Percentiles rank a stretch among this genome's conserved stretches.
Evolutionary conservation across 2,888 invertebrate species (phyloP).

Genomic region (Lycia hirtaria): DNA sequence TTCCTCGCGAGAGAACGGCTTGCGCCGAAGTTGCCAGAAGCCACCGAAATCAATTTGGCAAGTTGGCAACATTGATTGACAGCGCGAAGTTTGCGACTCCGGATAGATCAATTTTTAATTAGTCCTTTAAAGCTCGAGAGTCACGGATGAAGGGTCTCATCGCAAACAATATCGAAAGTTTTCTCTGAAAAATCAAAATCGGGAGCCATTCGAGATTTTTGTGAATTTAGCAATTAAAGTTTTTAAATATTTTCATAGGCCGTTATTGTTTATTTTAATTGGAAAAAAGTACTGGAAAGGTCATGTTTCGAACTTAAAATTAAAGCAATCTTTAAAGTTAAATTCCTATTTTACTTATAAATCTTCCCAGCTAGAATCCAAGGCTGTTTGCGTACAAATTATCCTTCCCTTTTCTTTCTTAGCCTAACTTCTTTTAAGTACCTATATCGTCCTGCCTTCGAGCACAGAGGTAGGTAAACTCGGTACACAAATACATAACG

Average conservation of each 20-base stretch:
- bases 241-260: not conserved
- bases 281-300: too few species aligned
- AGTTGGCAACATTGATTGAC: conserved; percentile 32
- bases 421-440: too few species aligned
- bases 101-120: conserved; percentile 27
- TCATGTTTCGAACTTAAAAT: too few species aligned
- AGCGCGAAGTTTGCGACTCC: conserved; percentile 9
- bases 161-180: conserved; percentile 23
- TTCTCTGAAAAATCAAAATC: conserved; percentile 10
- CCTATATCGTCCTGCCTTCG: too few species aligned
- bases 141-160: conserved; percentile 22
- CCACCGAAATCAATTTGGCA: conserved; percentile 23
- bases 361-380: too few species aligned
- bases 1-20: conserved; percentile 15
- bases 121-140: conserved; percentile 16
- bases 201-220: not conserved
- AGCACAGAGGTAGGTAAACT: too few species aligned
- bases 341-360: too few species aligned
- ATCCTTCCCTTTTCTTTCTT: too few species aligned
- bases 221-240: conserved; percentile 1
- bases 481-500: too few species aligned
- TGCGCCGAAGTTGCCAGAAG: conserved; percentile 9
- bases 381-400: too few species aligned
- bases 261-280: not conserved
- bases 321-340: too few species aligned